Percentiles rank a stretch among this genome's conserved stretches.
phyloP scores from a whole-genome alignment of 1,140 invertebrate genomes.

The Lepidurus couesii region DNA sequence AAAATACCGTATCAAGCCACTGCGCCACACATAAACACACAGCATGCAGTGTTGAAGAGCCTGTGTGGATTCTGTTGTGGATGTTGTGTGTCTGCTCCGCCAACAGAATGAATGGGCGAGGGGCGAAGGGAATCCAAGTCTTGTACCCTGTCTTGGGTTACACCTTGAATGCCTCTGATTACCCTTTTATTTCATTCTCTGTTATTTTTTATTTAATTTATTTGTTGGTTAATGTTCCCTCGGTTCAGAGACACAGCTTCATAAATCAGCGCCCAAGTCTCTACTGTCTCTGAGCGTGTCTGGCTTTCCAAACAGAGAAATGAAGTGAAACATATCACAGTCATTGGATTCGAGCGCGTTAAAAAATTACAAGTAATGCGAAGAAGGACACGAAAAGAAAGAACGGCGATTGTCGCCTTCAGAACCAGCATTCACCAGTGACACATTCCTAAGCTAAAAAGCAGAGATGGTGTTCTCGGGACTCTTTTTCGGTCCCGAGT shows the following conservation, averaged over 20 bases:
- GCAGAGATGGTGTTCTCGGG: not conserved
- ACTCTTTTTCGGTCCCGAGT: not conserved
- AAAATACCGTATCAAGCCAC: conserved; percentile 19
- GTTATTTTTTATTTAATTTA: not conserved
- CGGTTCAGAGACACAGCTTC: not conserved
- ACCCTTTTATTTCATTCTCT: not conserved
- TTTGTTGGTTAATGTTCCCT: too few species aligned
- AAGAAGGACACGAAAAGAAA: not conserved
- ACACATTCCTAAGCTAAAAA: not conserved
- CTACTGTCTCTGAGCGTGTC: not conserved
- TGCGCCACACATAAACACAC: conserved; percentile 21
- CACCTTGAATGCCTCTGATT: conserved; percentile 5
- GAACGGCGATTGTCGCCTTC: not conserved
- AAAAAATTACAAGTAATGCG: conserved; percentile 12
- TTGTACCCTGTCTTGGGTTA: not conserved
- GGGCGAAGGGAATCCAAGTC: not conserved
- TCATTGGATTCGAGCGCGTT: not conserved
- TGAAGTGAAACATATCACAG: not conserved
- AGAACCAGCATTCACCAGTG: not conserved
- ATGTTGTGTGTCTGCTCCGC: not conserved
- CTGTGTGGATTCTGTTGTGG: not conserved
- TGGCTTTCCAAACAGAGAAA: not conserved
- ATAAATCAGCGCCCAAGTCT: conserved; percentile 4
- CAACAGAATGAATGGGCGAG: not conserved
- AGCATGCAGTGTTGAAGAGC: not conserved